phyloP scores from a whole-genome alignment of 2,888 invertebrate genomes.

The Clitarchus hookeri region DNA sequence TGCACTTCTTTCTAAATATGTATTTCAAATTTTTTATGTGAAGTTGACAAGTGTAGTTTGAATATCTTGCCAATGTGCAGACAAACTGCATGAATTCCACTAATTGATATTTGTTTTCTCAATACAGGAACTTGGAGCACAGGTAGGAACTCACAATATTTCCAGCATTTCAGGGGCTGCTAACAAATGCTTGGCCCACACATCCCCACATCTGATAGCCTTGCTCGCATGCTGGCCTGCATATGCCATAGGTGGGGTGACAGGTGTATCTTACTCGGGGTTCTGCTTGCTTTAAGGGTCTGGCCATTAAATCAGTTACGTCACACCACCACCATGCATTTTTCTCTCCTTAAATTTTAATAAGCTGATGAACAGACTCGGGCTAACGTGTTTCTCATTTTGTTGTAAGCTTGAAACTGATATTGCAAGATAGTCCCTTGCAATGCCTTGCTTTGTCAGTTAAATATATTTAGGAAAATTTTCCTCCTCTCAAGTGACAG shows the following conservation, averaged over 20 bases:
- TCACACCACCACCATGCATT: too few species aligned
- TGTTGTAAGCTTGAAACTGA: too few species aligned
- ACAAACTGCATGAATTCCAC: conserved; percentile 18
- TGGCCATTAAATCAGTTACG: too few species aligned
- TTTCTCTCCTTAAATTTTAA: too few species aligned
- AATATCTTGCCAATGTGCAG: not conserved
- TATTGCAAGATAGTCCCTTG: too few species aligned
- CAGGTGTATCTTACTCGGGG: too few species aligned
- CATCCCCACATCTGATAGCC: not conserved
- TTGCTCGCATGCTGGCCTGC: not conserved
- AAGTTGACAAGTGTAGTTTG: not conserved
- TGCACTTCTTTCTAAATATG: not conserved
- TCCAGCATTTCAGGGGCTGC: not conserved
- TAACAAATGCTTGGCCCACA: not conserved
- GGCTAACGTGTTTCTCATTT: too few species aligned
- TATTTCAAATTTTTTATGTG: not conserved
- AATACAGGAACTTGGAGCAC: conserved; percentile 38
- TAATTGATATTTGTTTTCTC: conserved; percentile 36
- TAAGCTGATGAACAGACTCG: too few species aligned
- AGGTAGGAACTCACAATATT: conserved; percentile 33
- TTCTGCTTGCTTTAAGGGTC: too few species aligned
- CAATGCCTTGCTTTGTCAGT: too few species aligned
- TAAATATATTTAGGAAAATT: too few species aligned
- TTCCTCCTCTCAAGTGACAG: too few species aligned
- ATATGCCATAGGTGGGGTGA: not conserved